Base-by-base conservation (phyloP, 2,888 invertebrate species). In the Agrypnus murinus region DNA sequence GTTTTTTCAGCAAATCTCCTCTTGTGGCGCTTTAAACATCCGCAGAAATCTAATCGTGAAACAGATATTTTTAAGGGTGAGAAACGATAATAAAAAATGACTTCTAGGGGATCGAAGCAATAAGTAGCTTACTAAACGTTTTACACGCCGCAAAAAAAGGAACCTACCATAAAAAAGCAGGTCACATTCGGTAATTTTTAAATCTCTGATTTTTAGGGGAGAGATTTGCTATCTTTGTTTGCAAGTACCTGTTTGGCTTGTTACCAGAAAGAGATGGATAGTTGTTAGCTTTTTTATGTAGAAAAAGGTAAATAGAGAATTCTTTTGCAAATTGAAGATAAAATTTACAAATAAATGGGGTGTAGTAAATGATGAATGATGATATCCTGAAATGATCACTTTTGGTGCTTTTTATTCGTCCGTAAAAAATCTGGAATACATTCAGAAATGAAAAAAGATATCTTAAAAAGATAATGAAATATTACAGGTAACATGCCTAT, bases 101-200 rank as follows among this genome's bases (percentile, higher is more conserved):
- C 81, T 80, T 77, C 70, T 65, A 78, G 72, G 73, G 77, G 80
- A 80, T 77, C 79, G 78, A 79, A 80, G 77, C 77, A 81, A 80
- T 82, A 80, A 82, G 81, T 81, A 81, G 78, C 72, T 79, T 80
- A 81, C 81, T 82, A 81, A 81, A 80, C 80, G 81, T 76, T 81
- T 82, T 81, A 82, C 82, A 83, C 80, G 78, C 83, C 83, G 78
- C 83, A 82, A 82, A 84, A 83, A 84, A 82, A 75, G n/a, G 67
- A 55, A 15, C 69, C 74, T 78, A 25, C 73, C 76, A 76, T 79
- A 78, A 81, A 80, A 77, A 81, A 82, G 73, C 74, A 71, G 78
- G 77, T 75, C 73, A 67, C 62, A 60, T 70, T 69, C 48, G 40
- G 48, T 59, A 25, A 25, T 14, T 10, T 32, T 32, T 8, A 15